A percentile compares a stretch with the other conserved stretches of the same genome.
Conservation (phyloP, 2,888 invertebrate species). For the Leptopilina drosophilae region DNA sequence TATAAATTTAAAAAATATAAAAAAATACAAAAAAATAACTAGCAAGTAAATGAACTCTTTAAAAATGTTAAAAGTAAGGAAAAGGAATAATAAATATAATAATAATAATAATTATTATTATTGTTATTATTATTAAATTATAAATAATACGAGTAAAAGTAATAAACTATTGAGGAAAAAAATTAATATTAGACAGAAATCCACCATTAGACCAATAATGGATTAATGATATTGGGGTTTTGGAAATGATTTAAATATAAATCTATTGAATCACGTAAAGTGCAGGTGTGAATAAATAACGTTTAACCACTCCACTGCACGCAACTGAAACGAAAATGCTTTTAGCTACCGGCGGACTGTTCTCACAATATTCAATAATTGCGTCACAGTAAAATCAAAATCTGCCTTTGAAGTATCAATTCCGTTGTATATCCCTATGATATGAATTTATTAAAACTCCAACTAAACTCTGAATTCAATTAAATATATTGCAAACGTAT, state of each 20-base stretch:
- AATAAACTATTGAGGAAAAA: neutral
- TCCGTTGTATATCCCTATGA: neutral
- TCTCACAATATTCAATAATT: constrained; percentile 40
- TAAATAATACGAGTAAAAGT: neutral
- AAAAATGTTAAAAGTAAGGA: too few relatives aligned
- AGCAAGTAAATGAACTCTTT: too few relatives aligned
- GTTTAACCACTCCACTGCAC: constrained; percentile 21
- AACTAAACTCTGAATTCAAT: neutral
- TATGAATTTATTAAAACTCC: constrained; percentile 5
- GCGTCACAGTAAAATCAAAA: constrained; percentile 20
- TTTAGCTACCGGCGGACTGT: constrained; percentile 31
- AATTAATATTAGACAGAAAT: neutral
- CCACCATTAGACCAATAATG: constrained; percentile 9
- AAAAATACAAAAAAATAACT: too few relatives aligned
- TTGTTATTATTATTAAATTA: neutral
- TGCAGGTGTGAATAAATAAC: constrained; percentile 30
- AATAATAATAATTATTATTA: neutral
- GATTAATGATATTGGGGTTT: constrained; percentile 16
- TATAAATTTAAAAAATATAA: too few relatives aligned
- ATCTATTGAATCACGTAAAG: constrained; percentile 12
- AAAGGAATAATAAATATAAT: neutral
- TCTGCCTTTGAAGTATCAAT: constrained; percentile 6
- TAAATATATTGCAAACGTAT: neutral
- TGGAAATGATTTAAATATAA: constrained; percentile 26
- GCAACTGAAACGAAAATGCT: constrained; percentile 31